Base-by-base conservation (phyloP, 2,113 vertebrate species). In the Anguilla japonica region DNA sequence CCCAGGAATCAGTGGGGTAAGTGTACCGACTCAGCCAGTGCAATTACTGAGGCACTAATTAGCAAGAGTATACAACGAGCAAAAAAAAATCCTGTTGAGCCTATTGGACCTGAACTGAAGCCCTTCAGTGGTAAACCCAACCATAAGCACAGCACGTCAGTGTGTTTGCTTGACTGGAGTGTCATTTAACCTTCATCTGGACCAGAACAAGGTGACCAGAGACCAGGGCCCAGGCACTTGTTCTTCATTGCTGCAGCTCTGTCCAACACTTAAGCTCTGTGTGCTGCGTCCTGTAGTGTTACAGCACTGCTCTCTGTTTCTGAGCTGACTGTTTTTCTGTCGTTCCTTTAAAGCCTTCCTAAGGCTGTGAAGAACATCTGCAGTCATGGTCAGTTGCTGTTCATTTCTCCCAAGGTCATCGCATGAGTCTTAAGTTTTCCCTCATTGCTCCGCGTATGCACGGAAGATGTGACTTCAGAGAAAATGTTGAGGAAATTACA, bases 1-100 rank as follows among this genome's bases (percentile, higher is more conserved):
- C 90, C 98, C 98, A 41, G 98, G 98, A 93, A 97, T 99, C 94
- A 98, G 98, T 91, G 96, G 97, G 91, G 98, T 99, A 94, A 97
- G 97, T 97, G 83, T 90, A 87, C 79, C 39, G 71, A 29, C 26
- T 13, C 63, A n/a, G 43, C 34, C 34, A 34, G 34, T 34, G 34
- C 34, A 14, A n/a, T 15, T 11, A 41, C 81, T 18, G 1, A 13
- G 41, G 43, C 82, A 57, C n/a, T 29, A 75, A 11, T 34, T 71
- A n/a, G 26, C 7, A 9, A 13, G n/a, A n/a, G 71, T 34, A 34
- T 13, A n/a, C 26, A 29, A 26, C 18, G 18, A 26, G 4, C 7
- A 15, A 60, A 60, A 14, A 14, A 60, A 20, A 14, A 16, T 34
- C 13, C 6, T 60, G 6, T 60, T 60, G 57, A 20, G 57, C 57